These are phyloP conservation scores for Drosophila seclusa DNA, from an alignment of 2,888 invertebrate species.

Conservation along the genomic window DNA sequence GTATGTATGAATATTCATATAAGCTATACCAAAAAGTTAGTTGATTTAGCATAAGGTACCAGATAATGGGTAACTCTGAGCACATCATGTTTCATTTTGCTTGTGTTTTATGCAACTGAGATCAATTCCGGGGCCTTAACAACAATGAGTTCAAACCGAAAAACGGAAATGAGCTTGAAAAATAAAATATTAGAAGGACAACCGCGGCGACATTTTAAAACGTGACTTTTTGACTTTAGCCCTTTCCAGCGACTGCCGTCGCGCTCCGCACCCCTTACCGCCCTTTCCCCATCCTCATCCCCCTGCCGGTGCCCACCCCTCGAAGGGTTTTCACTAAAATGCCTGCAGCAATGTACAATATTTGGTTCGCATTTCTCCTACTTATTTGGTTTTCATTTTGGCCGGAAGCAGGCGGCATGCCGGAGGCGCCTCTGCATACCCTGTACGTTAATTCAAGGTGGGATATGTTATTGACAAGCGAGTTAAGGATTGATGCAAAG, in stretches of 20 bases:
- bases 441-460: background rate
- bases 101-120: conserved; percentile 26
- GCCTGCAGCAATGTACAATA: conserved; percentile 61
- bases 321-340: background rate
- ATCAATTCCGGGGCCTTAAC: conserved; percentile 24
- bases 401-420: conserved; percentile 23
- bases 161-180: conserved; percentile 68
- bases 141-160: conserved; percentile 24
- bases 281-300: background rate
- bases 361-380: conserved; percentile 63
- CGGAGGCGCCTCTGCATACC: conserved; percentile 27
- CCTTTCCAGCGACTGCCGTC: conserved; percentile 1
- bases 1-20: background rate
- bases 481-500: too few species aligned
- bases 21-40: background rate
- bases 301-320: background rate
- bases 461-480: background rate
- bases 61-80: conserved; percentile 4
- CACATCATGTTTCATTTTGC: conserved; percentile 3
- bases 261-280: background rate
- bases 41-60: background rate
- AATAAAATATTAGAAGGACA: conserved; percentile 55
- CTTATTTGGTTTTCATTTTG: conserved; percentile 46
- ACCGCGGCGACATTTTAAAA: conserved; percentile 73
- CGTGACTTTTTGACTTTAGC: conserved; percentile 57